phyloP scores from a whole-genome alignment of 2,113 vertebrate species.

The Pipra filicauda region DNA sequence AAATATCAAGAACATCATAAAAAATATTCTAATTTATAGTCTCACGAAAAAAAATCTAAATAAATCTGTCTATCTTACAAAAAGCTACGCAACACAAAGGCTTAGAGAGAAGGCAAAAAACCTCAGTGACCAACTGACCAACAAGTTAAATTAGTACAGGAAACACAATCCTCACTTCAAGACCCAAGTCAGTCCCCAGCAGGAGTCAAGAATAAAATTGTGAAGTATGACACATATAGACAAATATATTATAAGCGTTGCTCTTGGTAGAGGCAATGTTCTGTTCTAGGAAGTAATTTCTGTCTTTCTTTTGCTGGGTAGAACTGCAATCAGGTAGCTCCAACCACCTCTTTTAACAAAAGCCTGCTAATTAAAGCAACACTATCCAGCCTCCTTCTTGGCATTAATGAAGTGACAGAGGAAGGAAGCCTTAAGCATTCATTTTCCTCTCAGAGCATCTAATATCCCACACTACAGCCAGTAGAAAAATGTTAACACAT shows the following conservation, averaged over 20 bases:
- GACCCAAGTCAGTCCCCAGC: background rate
- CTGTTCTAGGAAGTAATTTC: slow-evolving; percentile 20
- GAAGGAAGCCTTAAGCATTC: slow-evolving; percentile 34
- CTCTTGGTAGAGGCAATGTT: background rate
- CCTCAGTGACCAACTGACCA: background rate
- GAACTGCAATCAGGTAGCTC: slow-evolving; percentile 11
- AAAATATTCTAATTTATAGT: background rate
- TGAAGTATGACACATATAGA: background rate
- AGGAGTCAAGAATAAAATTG: slow-evolving; percentile 19
- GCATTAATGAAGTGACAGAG: slow-evolving; percentile 37
- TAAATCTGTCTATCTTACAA: background rate
- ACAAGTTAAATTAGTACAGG: background rate
- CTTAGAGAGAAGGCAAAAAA: background rate
- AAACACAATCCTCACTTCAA: background rate
- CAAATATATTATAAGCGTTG: background rate
- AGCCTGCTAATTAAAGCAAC: slow-evolving; percentile 22
- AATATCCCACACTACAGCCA: background rate
- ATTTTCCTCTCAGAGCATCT: slow-evolving; percentile 29
- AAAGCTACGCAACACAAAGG: background rate
- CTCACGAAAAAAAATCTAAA: background rate
- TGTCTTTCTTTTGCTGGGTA: background rate
- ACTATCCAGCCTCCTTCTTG: background rate
- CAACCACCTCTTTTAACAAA: background rate
- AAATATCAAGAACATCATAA: background rate
- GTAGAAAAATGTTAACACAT: slow-evolving; percentile 12